Conservation (phyloP, 2,888 invertebrate species). For the Tanytarsus gracilentus region DNA sequence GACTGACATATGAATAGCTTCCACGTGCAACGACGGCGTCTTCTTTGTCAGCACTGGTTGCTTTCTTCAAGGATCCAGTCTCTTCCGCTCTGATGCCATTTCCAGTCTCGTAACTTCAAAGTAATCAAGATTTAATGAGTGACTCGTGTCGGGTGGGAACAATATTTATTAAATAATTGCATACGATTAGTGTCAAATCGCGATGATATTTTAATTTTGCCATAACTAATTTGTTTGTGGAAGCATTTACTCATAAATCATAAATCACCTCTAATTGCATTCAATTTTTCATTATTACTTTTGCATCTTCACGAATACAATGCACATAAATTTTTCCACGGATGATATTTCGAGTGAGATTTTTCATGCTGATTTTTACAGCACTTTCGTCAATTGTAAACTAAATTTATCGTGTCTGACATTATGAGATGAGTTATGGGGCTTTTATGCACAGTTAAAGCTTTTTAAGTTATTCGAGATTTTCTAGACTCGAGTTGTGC, state of each 20-base stretch:
- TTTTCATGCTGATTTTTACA: too few relatives aligned
- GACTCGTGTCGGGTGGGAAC: background rate
- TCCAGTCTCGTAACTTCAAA: slow-evolving; percentile 64
- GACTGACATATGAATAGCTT: slow-evolving; percentile 58
- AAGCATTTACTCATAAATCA: slow-evolving; percentile 1
- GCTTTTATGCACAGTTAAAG: too few relatives aligned
- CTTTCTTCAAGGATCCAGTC: slow-evolving; percentile 65
- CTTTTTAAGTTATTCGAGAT: too few relatives aligned
- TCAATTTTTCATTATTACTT: background rate
- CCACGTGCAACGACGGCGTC: slow-evolving; percentile 61
- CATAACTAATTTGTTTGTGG: background rate
- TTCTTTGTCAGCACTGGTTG: slow-evolving; percentile 54
- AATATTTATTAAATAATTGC: background rate
- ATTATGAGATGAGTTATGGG: too few relatives aligned
- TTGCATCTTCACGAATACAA: too few relatives aligned
- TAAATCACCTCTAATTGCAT: background rate
- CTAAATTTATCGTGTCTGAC: too few relatives aligned
- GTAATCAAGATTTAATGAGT: background rate
- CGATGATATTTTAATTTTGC: slow-evolving; percentile 3
- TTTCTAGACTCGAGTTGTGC: too few relatives aligned
- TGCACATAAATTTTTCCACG: too few relatives aligned
- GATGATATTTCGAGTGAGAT: too few relatives aligned
- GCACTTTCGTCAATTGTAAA: too few relatives aligned
- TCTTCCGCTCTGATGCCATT: slow-evolving; percentile 76
- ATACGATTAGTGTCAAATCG: background rate